Evolutionary conservation across 64 coral and sea anemone genomes (phyloP), one percentile per base, ranked within the genome.

Genomic region (Platygyra sinensis): DNA sequence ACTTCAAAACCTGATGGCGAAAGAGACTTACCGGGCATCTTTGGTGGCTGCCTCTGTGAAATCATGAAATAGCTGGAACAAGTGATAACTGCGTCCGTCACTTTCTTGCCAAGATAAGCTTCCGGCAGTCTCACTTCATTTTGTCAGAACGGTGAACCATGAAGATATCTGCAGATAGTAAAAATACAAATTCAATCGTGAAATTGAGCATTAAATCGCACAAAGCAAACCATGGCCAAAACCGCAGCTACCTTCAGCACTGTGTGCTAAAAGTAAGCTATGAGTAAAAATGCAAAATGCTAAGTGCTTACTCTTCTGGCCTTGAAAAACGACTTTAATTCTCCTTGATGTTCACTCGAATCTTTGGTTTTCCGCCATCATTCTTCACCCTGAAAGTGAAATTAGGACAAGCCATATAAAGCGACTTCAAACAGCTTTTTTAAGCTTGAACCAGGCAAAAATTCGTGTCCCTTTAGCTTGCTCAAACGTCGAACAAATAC

Each of bases 291-390:
- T 22, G 52, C 15, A 52, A 27, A 36, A 36, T 36, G 33, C 33
- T 3, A 36, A 36, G 25, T 9, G 11, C 27, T n/a, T 87, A 94
- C 93, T 94, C 93, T 76, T 94, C 93, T 27, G 93, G 81, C n/a
- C n/a, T n/a, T n/a, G 25, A 87, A 94, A 83, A 94, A 94, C 19
- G 80, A 87, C 55, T 94, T 94, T 20, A 49, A 80, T 52, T 94
- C 93, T 38, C 75, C 49, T 80, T 94, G 91, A n/a, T 91, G 77
- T 32, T 94, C 0, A 94, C 88, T 60, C 80, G 30, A 61, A 94
- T 80, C 79, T 94, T 94, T 19, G 93, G 93, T 63, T 89, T 80
- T 52, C 88, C 93, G 1, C 75, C 89, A 28, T 64, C 75, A 52
- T 79, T 74, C 10, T 87, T 38, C 2, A 94, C 89, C n/a, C 93